Evolutionary conservation across 2,113 vertebrate genomes (phyloP), one percentile per base, ranked within the genome.

Genomic region (Cyprinodon variegatus): DNA sequence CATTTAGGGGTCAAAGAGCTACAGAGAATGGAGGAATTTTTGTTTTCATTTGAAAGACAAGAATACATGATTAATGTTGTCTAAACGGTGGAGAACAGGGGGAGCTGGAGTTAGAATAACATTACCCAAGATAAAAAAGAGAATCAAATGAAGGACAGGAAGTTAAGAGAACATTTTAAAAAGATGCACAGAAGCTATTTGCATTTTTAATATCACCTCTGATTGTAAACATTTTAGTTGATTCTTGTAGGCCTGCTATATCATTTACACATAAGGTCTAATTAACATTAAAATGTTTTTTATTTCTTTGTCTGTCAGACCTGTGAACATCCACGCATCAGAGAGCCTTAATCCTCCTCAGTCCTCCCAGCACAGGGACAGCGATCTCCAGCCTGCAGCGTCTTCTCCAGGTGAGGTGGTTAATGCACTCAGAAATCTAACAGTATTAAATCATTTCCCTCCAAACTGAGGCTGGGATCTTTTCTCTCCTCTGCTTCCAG

Each of bases 241-340:
- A 53, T 53, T 53, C 15, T 13, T n/a, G 50, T 53, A 15, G 5
- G 50, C 17, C 5, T 53, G 7, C 17, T 53, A 6, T 53, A 7
- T 20, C 9, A 53, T 20, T 53, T 53, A 53, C 2, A 53, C 6
- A 53, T 20, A 14, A 14, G 17, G 6, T 2, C 2, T 50, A 50
- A 50, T 17, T 50, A 20, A 50, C 48, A 50, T 50, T 50, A 2
- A 2, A 36, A 61, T 8, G 6, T 41, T n/a, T 12, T 12, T 13
- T 65, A 11, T 11, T 43, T 29, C n/a, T 5, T 60, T 70, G 11
- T 69, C 61, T 65, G 17, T 77, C 74, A 91, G 90, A 73, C 68
- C 66, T 70, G 41, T 63, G 81, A 61, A 84, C 9, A 0, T 65
- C n/a, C 40, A 53, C 12, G 15, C 29, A 41, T 59, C 79, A 36